Conservation (phyloP, 2,888 invertebrate genomes). For the Hydrotaea diabolus region DNA sequence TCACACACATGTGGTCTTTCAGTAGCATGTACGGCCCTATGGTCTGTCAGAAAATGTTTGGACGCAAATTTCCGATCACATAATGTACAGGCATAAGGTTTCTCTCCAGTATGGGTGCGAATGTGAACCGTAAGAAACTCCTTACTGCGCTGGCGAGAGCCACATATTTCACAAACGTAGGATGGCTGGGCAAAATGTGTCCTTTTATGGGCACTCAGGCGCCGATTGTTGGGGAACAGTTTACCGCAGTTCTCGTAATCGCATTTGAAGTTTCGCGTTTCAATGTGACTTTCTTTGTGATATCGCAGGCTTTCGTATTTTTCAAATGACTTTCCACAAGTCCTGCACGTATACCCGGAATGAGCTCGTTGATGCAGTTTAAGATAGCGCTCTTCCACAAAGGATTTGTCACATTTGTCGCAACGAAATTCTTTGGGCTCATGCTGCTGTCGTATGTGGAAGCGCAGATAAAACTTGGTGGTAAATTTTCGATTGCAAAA, state of each 20-base stretch:
- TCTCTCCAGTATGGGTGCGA: slow-evolving; percentile 76
- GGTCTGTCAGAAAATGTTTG: slow-evolving; percentile 74
- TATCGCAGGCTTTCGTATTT: slow-evolving; percentile 73
- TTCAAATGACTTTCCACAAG: slow-evolving; percentile 72
- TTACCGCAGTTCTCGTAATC: slow-evolving; percentile 73
- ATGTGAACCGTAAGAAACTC: slow-evolving; percentile 74
- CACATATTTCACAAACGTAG: slow-evolving; percentile 76
- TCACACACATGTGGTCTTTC: slow-evolving; percentile 74
- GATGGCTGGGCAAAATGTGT: slow-evolving; percentile 74
- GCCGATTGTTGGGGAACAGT: slow-evolving; percentile 72
- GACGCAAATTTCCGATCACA: slow-evolving; percentile 75
- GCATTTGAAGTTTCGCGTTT: slow-evolving; percentile 71
- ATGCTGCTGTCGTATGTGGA: slow-evolving; percentile 62
- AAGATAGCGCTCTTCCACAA: slow-evolving; percentile 62
- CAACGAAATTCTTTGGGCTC: slow-evolving; percentile 62
- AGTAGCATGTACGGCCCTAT: slow-evolving; percentile 76
- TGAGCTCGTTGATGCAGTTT: slow-evolving; percentile 66
- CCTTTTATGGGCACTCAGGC: slow-evolving; percentile 73
- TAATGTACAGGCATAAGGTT: slow-evolving; percentile 73
- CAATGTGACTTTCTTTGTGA: slow-evolving; percentile 72
- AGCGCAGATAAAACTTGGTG: slow-evolving; percentile 60
- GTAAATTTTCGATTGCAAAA: slow-evolving; percentile 65
- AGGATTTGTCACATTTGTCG: slow-evolving; percentile 64
- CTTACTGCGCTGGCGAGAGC: slow-evolving; percentile 74
- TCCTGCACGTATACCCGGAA: slow-evolving; percentile 71